A percentile compares a stretch with the other conserved stretches of the same genome.
phyloP scores from a whole-genome alignment of 2,113 vertebrate genomes.

The Ochotona curzoniae region DNA sequence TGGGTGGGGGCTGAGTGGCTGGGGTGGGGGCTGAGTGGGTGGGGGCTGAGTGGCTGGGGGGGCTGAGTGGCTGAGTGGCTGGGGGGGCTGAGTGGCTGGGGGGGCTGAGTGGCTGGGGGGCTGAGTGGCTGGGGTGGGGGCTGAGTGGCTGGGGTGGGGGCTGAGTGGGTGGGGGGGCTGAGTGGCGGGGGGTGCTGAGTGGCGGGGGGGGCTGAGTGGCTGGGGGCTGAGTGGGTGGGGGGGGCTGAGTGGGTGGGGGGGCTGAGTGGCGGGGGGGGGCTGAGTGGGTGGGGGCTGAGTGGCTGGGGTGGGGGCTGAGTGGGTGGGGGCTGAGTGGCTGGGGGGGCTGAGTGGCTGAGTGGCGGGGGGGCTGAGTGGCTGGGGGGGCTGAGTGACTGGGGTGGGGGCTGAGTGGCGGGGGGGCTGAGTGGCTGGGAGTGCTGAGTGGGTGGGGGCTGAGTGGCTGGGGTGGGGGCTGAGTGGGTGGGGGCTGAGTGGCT shows the following conservation, averaged over 20 bases:
- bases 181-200: not conserved
- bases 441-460: not conserved
- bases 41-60: not conserved
- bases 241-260: not conserved
- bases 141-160: too few relatives aligned
- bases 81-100: not conserved
- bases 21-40: not conserved
- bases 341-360: not conserved
- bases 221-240: not conserved
- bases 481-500: not conserved
- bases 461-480: too few relatives aligned
- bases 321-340: not conserved
- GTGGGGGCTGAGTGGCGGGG: not conserved
- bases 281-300: not conserved
- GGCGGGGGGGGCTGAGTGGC: too few relatives aligned
- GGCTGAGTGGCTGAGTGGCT: not conserved
- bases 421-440: too few relatives aligned
- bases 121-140: not conserved
- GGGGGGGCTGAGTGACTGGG: not conserved
- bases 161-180: not conserved
- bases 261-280: too few relatives aligned
- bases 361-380: not conserved
- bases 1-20: not conserved
- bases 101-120: too few relatives aligned
- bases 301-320: too few relatives aligned